A percentile compares a stretch with the other conserved stretches of the same genome.
Evolutionary conservation across 2,113 vertebrate genomes (phyloP).

Genomic region (Danionella cerebrum): DNA sequence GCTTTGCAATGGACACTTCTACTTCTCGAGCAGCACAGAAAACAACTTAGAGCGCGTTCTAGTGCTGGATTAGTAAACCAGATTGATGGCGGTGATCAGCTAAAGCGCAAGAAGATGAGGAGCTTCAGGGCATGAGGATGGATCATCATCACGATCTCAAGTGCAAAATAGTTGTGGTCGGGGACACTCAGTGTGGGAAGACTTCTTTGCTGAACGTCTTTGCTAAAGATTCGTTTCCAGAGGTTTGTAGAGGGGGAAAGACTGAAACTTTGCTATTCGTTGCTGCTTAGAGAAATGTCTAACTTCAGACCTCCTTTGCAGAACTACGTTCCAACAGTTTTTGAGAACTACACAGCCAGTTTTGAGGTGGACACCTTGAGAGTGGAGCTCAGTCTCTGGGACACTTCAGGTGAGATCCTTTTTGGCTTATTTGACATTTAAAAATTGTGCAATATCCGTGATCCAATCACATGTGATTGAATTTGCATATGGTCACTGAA

Average conservation of each 20-base stretch:
- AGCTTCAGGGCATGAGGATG: conserved; percentile 25
- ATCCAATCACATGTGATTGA: too few relatives aligned
- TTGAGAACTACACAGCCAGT: conserved; percentile 87
- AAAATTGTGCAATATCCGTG: too few relatives aligned
- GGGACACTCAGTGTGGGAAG: conserved; percentile 47
- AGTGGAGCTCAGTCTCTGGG: conserved; percentile 84
- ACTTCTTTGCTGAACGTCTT: conserved; percentile 44
- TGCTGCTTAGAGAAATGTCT: too few relatives aligned
- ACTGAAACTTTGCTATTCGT: background rate
- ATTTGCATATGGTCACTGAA: too few relatives aligned
- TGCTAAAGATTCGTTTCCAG: conserved; percentile 65
- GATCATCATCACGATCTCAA: conserved; percentile 34
- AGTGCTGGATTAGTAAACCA: background rate
- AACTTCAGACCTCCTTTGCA: conserved; percentile 37
- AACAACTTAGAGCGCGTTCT: background rate
- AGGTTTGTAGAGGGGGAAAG: conserved; percentile 60
- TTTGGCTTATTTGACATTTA: too few relatives aligned
- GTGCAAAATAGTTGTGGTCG: conserved; percentile 48
- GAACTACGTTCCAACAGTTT: conserved; percentile 83
- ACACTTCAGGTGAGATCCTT: conserved; percentile 84
- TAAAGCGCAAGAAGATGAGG: conserved; percentile 4
- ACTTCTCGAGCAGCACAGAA: background rate
- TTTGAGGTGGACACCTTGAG: conserved; percentile 85
- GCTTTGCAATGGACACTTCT: too few relatives aligned
- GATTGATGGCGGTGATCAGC: too few relatives aligned